Base-by-base conservation (phyloP, 2,113 vertebrate species). In the Spilogale gracilis region DNA sequence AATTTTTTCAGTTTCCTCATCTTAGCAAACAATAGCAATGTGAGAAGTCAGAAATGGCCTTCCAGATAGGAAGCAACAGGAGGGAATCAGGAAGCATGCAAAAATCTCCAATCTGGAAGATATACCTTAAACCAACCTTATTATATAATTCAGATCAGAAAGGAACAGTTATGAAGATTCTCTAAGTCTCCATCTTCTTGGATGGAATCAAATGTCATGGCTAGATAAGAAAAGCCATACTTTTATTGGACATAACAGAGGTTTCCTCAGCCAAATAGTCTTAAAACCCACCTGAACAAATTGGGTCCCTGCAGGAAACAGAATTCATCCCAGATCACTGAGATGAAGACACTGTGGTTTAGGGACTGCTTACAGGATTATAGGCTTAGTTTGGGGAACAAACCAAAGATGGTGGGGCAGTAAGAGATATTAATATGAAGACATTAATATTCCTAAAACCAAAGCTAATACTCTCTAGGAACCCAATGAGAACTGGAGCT, bases 41-140 rank as follows among this genome's bases (percentile, higher is more conserved):
- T 23, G 43, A 73, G 20, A 69, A 25, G n/a, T 94, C 74, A 90
- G 79, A 95, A 94, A 63, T 23, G 20, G 25, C 14, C 89, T 95
- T 85, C 14, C 38, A 93, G 80, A n/a, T 20, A 89, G 45, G 54
- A 91, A 94, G 5, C 23, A 25, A 81, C 43, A 67, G 30, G 50
- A 83, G 11, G 16, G 16, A 73, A 91, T 89, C 14, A 3, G 23
- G 8, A 91, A 21, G 1, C 16, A 9, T 45, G 52, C 21, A 63
- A 94, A 91, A 56, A 13, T 27, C 76, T 52, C 20, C 11, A 60
- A 9, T 14, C 12, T 79, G 38, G 25, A 9, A 83, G 32, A 9
- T 21, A 79, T n/a, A 32, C 11, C 52, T 92, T 92, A 17, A 16
- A 45, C 38, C 73, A 83, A 38, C 5, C 60, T 94, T 9, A 52